These are phyloP conservation scores for Callimorpha dominula DNA, from an alignment of 2,888 invertebrate genomes.

Conservation along the genomic window DNA sequence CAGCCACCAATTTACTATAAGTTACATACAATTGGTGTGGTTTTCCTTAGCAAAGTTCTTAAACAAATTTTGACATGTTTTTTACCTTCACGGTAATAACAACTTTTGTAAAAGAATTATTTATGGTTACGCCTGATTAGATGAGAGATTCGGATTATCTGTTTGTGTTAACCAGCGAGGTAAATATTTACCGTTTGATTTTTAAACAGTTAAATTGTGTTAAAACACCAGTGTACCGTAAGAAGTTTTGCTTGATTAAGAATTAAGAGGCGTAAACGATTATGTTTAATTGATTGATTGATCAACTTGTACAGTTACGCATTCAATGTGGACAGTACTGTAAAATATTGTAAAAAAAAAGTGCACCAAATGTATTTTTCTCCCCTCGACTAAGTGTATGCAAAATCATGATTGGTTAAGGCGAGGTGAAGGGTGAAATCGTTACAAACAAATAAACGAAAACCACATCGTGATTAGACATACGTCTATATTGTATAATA, in stretches of 20 bases:
- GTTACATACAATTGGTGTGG: not conserved
- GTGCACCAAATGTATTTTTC: not conserved
- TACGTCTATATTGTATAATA: too few species aligned
- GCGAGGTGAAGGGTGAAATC: too few species aligned
- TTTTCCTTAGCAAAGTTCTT: not conserved
- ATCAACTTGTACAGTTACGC: slow-evolving; percentile 7
- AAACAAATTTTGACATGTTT: not conserved
- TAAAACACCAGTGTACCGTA: slow-evolving; percentile 13
- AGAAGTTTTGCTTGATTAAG: slow-evolving; percentile 14
- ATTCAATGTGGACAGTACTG: not conserved
- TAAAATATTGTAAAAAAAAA: not conserved
- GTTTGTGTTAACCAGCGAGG: slow-evolving; percentile 28
- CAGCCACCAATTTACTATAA: too few species aligned
- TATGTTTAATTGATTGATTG: slow-evolving; percentile 7
- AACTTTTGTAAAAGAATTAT: slow-evolving; percentile 28
- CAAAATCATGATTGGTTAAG: too few species aligned
- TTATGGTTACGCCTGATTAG: slow-evolving; percentile 14
- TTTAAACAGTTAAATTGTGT: slow-evolving; percentile 12
- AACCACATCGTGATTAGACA: too few species aligned
- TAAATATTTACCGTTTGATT: slow-evolving; percentile 32
- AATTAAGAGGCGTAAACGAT: slow-evolving; percentile 8
- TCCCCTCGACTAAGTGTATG: too few species aligned
- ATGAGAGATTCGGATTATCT: slow-evolving; percentile 26
- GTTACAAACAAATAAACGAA: too few species aligned
- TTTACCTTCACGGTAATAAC: not conserved